Base-by-base conservation (phyloP, 2,888 invertebrate species). In the Apamea anceps region DNA sequence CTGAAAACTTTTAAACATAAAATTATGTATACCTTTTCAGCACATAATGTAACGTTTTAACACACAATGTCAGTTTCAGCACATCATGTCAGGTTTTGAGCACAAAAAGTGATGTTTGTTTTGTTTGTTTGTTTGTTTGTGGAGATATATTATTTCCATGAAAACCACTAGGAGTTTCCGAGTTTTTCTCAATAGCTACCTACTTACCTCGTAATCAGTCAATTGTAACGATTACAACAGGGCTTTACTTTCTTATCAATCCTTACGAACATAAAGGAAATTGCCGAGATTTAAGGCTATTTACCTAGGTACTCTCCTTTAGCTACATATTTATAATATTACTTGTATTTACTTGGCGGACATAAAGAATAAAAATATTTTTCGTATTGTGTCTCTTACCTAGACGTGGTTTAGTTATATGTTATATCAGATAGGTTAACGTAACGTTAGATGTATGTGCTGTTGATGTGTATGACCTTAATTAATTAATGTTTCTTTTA, bases 221-320 rank as follows among this genome's bases (percentile, higher is more conserved):
- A 6, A 42, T 57, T 80, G 57, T 10, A n/a, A 54, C 63, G 12
- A 71, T 42, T 57, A 48, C 13, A 57, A 32, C 63, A 57, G 54
- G 60, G 65, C 18, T 68, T 62, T 32, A 54, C 13, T 13, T 67
- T 68, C 73, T 68, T 80, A 80, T 57, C 74, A 75, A 75, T 68
- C 13, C 18, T 45, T 25, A 13, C 28, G 28, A 51, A 73, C 12
- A 32, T 67, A 13, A 45, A 68, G 45, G 25, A 74, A 45, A 68
- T 67, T 54, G 54, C 63, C 10, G 32, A 45, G 28, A 73, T 51
- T 66, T 60, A 42, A 73, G 51, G 37, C 13, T 60, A 51, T 37
- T 72, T 60, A 42, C 28, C 18, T 32, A n/a, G n/a, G n/a, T n/a
- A 12, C 28, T 54, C 32, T 48, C 48, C 8, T 37, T 5, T 28